Conservation (phyloP, 2,888 invertebrate species). For the Dioctria linearis region DNA sequence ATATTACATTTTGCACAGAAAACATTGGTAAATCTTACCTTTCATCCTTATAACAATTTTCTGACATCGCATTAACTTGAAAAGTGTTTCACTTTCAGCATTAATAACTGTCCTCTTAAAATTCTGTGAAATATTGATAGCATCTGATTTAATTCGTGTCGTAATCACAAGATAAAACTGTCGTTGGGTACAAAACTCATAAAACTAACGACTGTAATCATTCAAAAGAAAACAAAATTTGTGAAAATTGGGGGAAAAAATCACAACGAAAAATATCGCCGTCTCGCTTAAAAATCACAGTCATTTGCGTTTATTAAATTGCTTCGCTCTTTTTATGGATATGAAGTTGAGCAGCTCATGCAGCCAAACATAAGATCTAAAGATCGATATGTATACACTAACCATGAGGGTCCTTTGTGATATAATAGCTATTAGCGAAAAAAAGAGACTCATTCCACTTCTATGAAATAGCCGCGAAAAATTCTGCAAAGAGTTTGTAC, state of each 20-base stretch:
- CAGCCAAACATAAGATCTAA: background rate
- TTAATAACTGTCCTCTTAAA: too few relatives aligned
- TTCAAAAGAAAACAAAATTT: constrained; percentile 25
- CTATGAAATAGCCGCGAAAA: background rate
- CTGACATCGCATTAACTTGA: too few relatives aligned
- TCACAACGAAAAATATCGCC: background rate
- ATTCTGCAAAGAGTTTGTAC: background rate
- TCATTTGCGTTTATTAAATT: constrained; percentile 37
- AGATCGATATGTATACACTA: constrained; percentile 10
- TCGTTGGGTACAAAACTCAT: background rate
- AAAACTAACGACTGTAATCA: constrained; percentile 23
- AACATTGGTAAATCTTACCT: too few relatives aligned
- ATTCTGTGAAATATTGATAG: background rate
- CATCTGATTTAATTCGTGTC: constrained; percentile 20
- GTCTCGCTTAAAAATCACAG: constrained; percentile 32
- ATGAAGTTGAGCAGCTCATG: constrained; percentile 15
- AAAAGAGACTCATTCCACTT: constrained; percentile 13
- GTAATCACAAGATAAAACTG: constrained; percentile 36
- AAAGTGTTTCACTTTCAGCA: too few relatives aligned
- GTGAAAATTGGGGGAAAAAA: constrained; percentile 6
- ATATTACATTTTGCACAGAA: too few relatives aligned
- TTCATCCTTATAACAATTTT: too few relatives aligned
- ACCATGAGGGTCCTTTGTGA: background rate
- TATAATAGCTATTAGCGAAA: background rate
- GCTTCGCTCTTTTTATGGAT: constrained; percentile 29